A percentile compares a stretch with the other conserved stretches of the same genome.
Evolutionary conservation across 2,888 invertebrate species (phyloP).

Genomic region (Agrotis clavis): DNA sequence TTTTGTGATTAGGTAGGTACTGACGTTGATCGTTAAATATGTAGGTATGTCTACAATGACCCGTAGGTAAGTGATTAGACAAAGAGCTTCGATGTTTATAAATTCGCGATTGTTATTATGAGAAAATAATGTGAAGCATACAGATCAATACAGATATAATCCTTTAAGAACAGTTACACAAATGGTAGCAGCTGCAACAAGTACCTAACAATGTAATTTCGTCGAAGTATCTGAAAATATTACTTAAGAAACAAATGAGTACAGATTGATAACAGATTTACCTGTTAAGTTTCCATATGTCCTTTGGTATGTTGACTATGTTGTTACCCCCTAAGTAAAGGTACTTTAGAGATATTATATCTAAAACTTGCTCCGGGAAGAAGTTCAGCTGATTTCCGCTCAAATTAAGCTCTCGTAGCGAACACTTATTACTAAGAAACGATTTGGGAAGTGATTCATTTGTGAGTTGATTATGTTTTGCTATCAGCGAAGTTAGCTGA

Average conservation of each 20-base stretch:
- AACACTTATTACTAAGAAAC: conserved; percentile 92
- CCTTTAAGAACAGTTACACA: neutral
- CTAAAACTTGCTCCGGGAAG: conserved; percentile 97
- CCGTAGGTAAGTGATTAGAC: conserved; percentile 43
- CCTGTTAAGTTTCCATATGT: conserved; percentile 92
- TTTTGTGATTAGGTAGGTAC: conserved; percentile 22
- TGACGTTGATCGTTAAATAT: conserved; percentile 36
- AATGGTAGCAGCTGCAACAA: neutral
- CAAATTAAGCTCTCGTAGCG: conserved; percentile 96
- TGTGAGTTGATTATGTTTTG: conserved; percentile 96
- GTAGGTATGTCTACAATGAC: conserved; percentile 36
- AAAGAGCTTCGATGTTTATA: conserved; percentile 58
- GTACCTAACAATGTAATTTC: neutral
- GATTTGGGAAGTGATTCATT: conserved; percentile 97
- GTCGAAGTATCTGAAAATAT: neutral
- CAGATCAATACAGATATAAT: conserved; percentile 1
- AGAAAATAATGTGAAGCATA: conserved; percentile 26
- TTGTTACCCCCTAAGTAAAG: conserved; percentile 98
- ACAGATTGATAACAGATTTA: too few species aligned
- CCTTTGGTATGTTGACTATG: conserved; percentile 95
- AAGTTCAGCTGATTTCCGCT: conserved; percentile 96
- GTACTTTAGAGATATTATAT: conserved; percentile 94
- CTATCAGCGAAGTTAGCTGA: conserved; percentile 94
- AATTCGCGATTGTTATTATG: conserved; percentile 54
- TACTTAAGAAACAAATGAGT: neutral